Conservation (phyloP, 1,140 invertebrate genomes). For the Eriocheir sinensis region DNA sequence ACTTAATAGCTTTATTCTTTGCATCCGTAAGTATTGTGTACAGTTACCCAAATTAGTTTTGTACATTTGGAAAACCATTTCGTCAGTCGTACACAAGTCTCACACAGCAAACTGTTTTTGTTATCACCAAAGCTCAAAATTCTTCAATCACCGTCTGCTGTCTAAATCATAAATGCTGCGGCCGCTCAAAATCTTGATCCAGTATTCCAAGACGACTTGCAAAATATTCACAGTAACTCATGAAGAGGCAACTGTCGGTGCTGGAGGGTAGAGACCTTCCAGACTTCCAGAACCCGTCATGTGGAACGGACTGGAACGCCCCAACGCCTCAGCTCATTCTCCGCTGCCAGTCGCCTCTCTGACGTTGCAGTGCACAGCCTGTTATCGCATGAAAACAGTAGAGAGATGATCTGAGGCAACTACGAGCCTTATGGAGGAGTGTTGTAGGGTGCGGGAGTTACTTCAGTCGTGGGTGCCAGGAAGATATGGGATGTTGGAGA, state of each 20-base stretch:
- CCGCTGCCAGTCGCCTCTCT: conserved; percentile 1
- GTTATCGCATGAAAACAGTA: background rate
- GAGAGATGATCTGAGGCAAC: background rate
- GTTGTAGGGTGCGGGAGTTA: background rate
- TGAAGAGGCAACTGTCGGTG: conserved; percentile 54
- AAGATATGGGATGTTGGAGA: background rate
- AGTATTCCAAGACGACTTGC: too few relatives aligned
- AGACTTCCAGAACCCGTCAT: conserved; percentile 65
- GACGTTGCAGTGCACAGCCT: background rate
- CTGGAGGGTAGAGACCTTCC: conserved; percentile 71
- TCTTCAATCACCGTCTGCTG: background rate
- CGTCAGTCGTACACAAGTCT: too few relatives aligned
- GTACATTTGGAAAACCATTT: too few relatives aligned
- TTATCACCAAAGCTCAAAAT: too few relatives aligned
- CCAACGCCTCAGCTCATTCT: conserved; percentile 61
- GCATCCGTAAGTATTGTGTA: too few relatives aligned
- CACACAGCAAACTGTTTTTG: too few relatives aligned
- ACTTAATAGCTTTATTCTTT: too few relatives aligned
- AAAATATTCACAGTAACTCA: conserved; percentile 37
- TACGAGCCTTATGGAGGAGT: background rate
- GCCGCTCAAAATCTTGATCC: background rate
- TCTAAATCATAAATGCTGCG: background rate
- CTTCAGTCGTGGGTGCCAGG: background rate
- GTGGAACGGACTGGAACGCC: conserved; percentile 72
- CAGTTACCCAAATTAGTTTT: too few relatives aligned